Evolutionary conservation across 1,140 invertebrate genomes (phyloP).

Genomic region (Cydia splendana): DNA sequence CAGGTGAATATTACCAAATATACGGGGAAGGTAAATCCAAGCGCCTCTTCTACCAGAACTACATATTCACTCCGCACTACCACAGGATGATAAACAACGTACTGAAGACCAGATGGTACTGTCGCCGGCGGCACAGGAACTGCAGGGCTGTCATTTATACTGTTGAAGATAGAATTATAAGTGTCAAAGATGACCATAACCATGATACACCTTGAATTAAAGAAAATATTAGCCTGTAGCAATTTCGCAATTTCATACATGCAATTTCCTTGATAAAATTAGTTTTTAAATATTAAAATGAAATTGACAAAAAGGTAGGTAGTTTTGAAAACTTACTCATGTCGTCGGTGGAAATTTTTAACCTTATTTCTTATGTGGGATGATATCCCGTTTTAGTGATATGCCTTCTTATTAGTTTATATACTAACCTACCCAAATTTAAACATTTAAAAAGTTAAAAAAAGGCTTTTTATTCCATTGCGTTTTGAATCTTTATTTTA

Average conservation of each 20-base stretch:
- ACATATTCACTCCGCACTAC: constrained; percentile 47
- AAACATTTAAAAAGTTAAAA: no score
- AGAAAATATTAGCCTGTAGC: neutral
- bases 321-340: no score
- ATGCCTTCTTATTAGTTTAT: no score
- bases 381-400: no score
- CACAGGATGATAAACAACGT: constrained; percentile 31
- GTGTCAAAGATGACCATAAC: constrained; percentile 43
- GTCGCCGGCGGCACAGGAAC: constrained; percentile 50
- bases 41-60: neutral
- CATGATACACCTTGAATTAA: constrained; percentile 36
- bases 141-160: constrained; percentile 48
- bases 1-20: neutral
- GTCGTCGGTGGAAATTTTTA: no score
- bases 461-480: no score
- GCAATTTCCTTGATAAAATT: no score
- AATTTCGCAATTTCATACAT: constrained; percentile 42
- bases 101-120: constrained; percentile 46
- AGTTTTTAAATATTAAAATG: no score
- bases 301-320: no score
- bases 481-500: no score
- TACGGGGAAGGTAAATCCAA: constrained; percentile 9
- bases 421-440: no score
- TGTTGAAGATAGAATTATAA: constrained; percentile 43
- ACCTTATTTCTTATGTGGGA: no score